A percentile compares a stretch with the other conserved stretches of the same genome.
Conservation (phyloP, 2,797 vertebrate species). For the Alectoris magna region DNA sequence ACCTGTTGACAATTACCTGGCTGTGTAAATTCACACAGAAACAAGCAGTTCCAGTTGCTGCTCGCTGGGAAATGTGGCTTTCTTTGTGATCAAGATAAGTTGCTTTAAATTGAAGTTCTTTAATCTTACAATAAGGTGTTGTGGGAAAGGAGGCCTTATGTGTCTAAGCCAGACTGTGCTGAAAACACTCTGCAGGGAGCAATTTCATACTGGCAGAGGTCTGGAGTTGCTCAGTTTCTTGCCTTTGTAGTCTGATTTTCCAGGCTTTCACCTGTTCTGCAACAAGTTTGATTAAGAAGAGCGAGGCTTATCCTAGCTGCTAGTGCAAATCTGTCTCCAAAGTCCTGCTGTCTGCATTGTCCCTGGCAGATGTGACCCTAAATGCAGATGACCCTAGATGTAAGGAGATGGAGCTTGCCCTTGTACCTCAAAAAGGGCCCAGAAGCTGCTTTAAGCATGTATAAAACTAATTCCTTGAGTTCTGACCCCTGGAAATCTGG, state of each 20-base stretch:
- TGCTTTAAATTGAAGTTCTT: neutral
- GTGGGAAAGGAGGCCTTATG: neutral
- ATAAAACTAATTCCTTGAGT: fast-evolving
- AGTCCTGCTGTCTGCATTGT: neutral
- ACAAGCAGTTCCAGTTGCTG: neutral
- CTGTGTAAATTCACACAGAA: neutral
- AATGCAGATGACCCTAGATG: too few relatives aligned
- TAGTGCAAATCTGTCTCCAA: neutral
- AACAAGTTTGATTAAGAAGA: neutral
- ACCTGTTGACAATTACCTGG: neutral
- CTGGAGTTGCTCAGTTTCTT: fast-evolving
- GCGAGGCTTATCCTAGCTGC: neutral
- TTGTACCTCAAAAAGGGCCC: too few relatives aligned
- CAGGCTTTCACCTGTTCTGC: neutral
- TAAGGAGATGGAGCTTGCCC: neutral
- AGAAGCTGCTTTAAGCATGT: neutral
- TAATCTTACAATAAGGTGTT: neutral
- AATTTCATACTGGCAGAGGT: neutral
- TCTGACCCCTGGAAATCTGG: fast-evolving
- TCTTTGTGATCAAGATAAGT: neutral
- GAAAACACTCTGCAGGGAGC: neutral
- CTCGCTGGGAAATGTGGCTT: neutral
- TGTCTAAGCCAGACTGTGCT: neutral
- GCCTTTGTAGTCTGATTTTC: neutral
- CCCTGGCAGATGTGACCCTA: neutral